phyloP scores from a whole-genome alignment of 2,797 vertebrate genomes.

The Sebastes flavidus region DNA sequence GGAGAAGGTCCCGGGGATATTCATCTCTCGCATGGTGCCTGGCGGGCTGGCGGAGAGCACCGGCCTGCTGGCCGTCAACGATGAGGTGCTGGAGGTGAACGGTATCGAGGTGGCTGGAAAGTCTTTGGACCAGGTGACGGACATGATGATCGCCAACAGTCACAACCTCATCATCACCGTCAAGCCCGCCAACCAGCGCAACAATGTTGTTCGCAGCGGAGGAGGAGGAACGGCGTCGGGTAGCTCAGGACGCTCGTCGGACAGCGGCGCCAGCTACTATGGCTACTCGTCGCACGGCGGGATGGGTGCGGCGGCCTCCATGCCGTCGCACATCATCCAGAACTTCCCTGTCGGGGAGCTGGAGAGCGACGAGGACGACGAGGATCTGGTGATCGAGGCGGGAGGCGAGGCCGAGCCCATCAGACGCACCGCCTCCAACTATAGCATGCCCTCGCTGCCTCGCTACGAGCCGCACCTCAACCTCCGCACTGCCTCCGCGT shows the following conservation, averaged over 20 bases:
- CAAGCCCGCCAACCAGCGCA: conserved; percentile 96
- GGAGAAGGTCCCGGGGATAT: conserved; percentile 96
- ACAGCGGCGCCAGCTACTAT: conserved; percentile 87
- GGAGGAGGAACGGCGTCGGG: conserved; percentile 87
- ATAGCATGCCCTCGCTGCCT: conserved; percentile 85
- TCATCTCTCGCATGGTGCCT: conserved; percentile 95
- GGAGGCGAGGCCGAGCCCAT: conserved; percentile 82
- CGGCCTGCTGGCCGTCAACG: conserved; percentile 93
- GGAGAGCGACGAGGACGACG: conserved; percentile 91
- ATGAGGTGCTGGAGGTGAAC: conserved; percentile 97
- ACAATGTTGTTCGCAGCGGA: conserved; percentile 91
- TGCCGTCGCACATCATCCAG: conserved; percentile 83
- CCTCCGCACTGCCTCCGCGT: conserved; percentile 66
- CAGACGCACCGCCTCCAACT: conserved; percentile 73
- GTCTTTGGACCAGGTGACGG: conserved; percentile 96
- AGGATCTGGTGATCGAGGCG: conserved; percentile 93
- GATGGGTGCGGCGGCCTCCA: conserved; percentile 32
- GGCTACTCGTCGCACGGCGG: conserved; percentile 74
- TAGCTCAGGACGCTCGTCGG: conserved; percentile 93
- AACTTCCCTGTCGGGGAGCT: conserved; percentile 87
- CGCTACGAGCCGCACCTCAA: conserved; percentile 88
- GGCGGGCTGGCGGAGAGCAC: conserved; percentile 97
- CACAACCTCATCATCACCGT: conserved; percentile 98
- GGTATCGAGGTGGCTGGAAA: conserved; percentile 96
- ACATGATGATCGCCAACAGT: conserved; percentile 99